Base-by-base conservation (phyloP, 2,888 invertebrate genomes). In the Cetonia aurata region DNA sequence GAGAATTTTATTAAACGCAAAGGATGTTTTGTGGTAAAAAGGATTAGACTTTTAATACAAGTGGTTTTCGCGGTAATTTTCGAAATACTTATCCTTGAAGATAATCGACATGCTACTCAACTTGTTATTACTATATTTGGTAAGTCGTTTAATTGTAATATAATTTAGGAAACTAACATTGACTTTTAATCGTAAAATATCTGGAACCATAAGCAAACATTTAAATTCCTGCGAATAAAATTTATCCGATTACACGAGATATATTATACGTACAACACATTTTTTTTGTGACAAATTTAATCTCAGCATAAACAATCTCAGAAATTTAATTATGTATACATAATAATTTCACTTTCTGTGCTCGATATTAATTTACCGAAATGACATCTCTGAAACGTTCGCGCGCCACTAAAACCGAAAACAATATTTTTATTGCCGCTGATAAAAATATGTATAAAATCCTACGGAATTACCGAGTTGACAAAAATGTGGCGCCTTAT, bases 61-160 rank as follows among this genome's bases (percentile, higher is more conserved):
- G 48, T 62, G 62, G 13, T 62, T 33, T 12, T 33, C 13, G 48
- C 50, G 62, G 15, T 10, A 37, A 50, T 48, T 31, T 13, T 33
- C 10, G 50, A 50, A 48, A 12, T 37, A 37, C 6, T 37, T 1
- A 15, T 62, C 50, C 12, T 0, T 13, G 33, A 62, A 17, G 12
- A 15, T 19, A 15, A 4, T 9, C 48, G 31, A 33, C 15, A 62
- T 62, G 62, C 13, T 62, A 48, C 37, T 62, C 48, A 62, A 13
- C 13, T 48, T 50, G 50, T 8, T 62, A 12, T 48, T 62, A 8
- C 33, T 62, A 13, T 62, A 62, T 19, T 62, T 62, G 62, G 62
- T 62, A 62, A 62, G 62, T 62, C 50, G 10, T 1, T 9, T 9
- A 9, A 6, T 37, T 8, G 1, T 8, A n/a, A 6, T 37, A 8